Evolutionary conservation across 2,797 vertebrate species (phyloP).

Genomic region (Lagorchestes hirsutus): DNA sequence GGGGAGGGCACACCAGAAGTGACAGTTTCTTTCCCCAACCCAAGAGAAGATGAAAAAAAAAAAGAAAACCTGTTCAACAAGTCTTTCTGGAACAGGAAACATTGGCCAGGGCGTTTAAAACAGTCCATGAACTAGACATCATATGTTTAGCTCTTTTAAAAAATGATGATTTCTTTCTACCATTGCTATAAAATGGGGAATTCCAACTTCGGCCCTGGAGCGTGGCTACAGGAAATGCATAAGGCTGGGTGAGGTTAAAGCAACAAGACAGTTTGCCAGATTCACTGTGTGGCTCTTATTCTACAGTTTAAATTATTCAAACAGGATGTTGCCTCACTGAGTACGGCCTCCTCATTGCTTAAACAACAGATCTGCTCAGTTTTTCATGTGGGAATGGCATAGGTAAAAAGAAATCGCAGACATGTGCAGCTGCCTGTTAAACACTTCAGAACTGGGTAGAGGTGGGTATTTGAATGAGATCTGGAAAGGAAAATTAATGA

Average conservation of each 20-base stretch:
- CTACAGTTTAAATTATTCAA: constrained; percentile 72
- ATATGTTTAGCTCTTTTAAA: background rate
- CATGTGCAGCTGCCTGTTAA: constrained; percentile 6
- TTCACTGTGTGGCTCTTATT: background rate
- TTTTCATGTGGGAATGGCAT: constrained; percentile 58
- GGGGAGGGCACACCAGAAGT: constrained; percentile 58
- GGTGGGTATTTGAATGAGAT: background rate
- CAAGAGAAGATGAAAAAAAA: background rate
- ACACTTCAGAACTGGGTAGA: background rate
- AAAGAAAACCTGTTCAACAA: constrained; percentile 68
- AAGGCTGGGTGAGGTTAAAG: background rate
- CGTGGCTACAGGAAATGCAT: constrained; percentile 16
- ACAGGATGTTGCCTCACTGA: constrained; percentile 35
- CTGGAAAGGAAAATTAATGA: background rate
- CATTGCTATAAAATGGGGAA: fast-evolving
- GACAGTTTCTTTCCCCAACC: constrained; percentile 73
- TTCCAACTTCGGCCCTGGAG: background rate
- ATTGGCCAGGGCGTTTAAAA: constrained; percentile 72
- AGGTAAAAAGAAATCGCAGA: constrained; percentile 18
- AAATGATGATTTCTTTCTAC: too few relatives aligned
- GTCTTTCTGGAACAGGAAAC: constrained; percentile 67
- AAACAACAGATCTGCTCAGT: constrained; percentile 42
- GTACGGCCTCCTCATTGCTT: constrained; percentile 39
- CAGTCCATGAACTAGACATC: constrained; percentile 15
- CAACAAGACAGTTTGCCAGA: background rate